A percentile compares a stretch with the other conserved stretches of the same genome.
These are phyloP conservation scores for Drosophila parthenogenetica DNA, from an alignment of 2,888 invertebrate genomes.

Conservation along the genomic window DNA sequence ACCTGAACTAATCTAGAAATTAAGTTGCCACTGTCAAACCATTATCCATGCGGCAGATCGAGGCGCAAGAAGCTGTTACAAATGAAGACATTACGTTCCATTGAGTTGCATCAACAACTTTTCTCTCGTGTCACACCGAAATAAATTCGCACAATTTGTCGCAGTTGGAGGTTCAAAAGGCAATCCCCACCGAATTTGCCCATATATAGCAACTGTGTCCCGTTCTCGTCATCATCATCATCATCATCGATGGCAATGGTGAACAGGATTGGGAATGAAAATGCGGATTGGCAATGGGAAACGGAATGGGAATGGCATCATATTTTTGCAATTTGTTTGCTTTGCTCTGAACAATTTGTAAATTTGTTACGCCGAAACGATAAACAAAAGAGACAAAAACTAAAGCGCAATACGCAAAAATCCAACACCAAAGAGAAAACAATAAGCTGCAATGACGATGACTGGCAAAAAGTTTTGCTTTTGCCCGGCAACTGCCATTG, in stretches of 20 bases:
- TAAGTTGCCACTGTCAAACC: too few relatives aligned
- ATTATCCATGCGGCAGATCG: background rate
- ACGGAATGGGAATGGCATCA: constrained; percentile 52
- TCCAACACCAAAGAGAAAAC: constrained; percentile 57
- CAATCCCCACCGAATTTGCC: constrained; percentile 21
- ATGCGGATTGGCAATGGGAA: background rate
- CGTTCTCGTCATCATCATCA: constrained; percentile 36
- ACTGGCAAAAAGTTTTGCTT: constrained; percentile 33
- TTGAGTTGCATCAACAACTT: constrained; percentile 52
- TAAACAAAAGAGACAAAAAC: constrained; percentile 53
- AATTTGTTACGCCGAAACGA: constrained; percentile 67
- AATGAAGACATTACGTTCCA: constrained; percentile 46
- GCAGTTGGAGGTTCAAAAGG: constrained; percentile 38
- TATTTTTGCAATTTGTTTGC: constrained; percentile 75
- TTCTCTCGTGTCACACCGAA: constrained; percentile 19
- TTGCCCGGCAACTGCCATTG: constrained; percentile 59
- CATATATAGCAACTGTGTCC: constrained; percentile 30
- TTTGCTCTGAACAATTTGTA: constrained; percentile 70
- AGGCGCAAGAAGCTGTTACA: constrained; percentile 15
- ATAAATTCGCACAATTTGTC: constrained; percentile 49
- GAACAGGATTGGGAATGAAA: constrained; percentile 2
- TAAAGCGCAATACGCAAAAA: constrained; percentile 56
- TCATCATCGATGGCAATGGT: background rate
- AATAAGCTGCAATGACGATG: constrained; percentile 56
- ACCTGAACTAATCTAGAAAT: too few relatives aligned